These are phyloP conservation scores for Amblyraja radiata DNA, from an alignment of 2,797 vertebrate genomes.

Conservation along the genomic window DNA sequence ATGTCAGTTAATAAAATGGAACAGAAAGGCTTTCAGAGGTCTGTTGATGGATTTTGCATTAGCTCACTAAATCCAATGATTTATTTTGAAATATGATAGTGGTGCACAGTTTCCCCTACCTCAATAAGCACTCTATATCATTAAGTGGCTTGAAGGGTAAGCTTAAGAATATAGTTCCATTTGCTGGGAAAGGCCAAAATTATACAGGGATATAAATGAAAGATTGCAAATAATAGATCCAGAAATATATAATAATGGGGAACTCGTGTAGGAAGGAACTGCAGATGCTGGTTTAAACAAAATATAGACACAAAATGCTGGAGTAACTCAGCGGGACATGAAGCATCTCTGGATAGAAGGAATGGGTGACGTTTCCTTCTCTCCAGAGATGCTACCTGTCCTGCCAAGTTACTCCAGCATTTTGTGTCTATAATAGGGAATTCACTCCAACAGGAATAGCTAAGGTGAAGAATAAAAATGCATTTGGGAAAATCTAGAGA, in stretches of 20 bases:
- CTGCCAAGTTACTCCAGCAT: too few relatives aligned
- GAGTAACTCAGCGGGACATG: too few relatives aligned
- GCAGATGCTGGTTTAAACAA: too few relatives aligned
- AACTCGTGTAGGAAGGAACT: background rate
- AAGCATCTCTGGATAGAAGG: too few relatives aligned
- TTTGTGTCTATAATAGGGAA: too few relatives aligned
- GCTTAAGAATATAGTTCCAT: background rate
- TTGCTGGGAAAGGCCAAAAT: background rate
- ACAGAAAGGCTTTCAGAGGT: background rate
- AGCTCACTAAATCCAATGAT: background rate
- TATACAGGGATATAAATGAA: background rate
- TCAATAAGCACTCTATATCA: background rate
- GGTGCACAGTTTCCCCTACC: background rate
- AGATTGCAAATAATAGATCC: background rate
- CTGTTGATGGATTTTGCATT: background rate
- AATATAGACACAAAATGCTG: too few relatives aligned
- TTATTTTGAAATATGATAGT: background rate
- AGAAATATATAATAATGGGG: background rate
- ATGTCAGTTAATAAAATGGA: background rate
- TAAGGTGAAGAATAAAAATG: background rate
- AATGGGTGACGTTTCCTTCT: too few relatives aligned
- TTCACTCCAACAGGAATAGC: background rate
- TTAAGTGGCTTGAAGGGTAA: background rate
- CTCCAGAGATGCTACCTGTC: too few relatives aligned
- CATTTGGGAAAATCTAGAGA: background rate